phyloP scores from a whole-genome alignment of 1,140 invertebrate species.

The Camponotus pennsylvanicus region DNA sequence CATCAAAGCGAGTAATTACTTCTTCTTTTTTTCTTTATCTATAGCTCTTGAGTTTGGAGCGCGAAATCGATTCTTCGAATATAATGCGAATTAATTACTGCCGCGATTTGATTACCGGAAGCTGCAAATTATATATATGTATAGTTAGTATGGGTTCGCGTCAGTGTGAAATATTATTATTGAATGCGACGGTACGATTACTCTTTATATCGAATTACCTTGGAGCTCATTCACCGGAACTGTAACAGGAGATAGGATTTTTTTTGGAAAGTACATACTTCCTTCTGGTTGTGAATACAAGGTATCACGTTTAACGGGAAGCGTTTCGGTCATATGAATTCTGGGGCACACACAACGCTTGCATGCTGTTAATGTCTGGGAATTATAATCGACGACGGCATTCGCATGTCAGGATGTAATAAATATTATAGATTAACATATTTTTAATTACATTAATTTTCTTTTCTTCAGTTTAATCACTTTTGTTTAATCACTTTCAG shows the following conservation, averaged over 20 bases:
- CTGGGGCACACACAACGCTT: slow-evolving; percentile 11
- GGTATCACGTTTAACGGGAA: slow-evolving; percentile 56
- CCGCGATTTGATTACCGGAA: slow-evolving; percentile 18
- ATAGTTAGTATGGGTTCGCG: not conserved
- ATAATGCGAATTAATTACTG: not conserved
- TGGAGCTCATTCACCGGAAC: slow-evolving; percentile 54
- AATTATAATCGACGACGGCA: slow-evolving; percentile 8
- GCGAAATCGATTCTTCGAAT: not conserved
- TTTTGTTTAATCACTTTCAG: not conserved
- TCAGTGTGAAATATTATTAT: not conserved
- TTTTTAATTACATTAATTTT: slow-evolving; percentile 27
- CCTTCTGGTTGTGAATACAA: slow-evolving; percentile 37
- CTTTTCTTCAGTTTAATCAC: not conserved
- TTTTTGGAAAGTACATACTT: slow-evolving; percentile 43
- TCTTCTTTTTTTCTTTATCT: not conserved
- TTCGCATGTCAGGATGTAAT: slow-evolving; percentile 13
- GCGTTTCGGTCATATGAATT: slow-evolving; percentile 53
- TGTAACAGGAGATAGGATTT: slow-evolving; percentile 58
- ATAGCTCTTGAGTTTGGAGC: not conserved
- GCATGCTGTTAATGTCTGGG: slow-evolving; percentile 27
- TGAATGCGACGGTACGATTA: slow-evolving; percentile 23
- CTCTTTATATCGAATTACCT: slow-evolving; percentile 62
- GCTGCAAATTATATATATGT: not conserved
- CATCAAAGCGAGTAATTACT: not conserved
- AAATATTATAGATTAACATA: slow-evolving; percentile 10